A percentile compares a stretch with the other conserved stretches of the same genome.
These are phyloP conservation scores for Aspidiotus destructor DNA, from an alignment of 2,888 invertebrate genomes.

Conservation along the genomic window DNA sequence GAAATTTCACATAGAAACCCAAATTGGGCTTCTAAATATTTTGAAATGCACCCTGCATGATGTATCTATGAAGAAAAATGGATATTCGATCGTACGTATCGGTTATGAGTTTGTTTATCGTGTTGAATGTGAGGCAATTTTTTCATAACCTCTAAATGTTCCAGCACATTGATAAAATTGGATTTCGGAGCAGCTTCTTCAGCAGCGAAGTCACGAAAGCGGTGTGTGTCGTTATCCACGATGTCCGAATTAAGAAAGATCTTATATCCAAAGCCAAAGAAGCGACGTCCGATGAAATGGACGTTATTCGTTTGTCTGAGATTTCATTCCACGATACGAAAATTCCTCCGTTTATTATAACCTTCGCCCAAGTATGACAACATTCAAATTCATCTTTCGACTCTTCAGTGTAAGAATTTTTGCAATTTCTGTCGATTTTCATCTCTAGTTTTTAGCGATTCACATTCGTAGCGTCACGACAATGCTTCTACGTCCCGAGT, in stretches of 20 bases:
- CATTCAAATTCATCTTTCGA: too few species aligned
- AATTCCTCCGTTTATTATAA: slow-evolving; percentile 67
- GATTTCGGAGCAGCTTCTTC: slow-evolving; percentile 74
- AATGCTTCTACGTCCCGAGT: slow-evolving; percentile 53
- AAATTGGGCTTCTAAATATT: slow-evolving; percentile 71
- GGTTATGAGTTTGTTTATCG: neutral
- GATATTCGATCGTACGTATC: slow-evolving; percentile 58
- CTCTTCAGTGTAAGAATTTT: too few species aligned
- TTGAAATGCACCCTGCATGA: slow-evolving; percentile 58
- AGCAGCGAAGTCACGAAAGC: slow-evolving; percentile 80
- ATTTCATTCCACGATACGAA: slow-evolving; percentile 47
- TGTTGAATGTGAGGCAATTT: slow-evolving; percentile 10
- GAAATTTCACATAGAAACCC: slow-evolving; percentile 66
- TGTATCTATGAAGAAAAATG: slow-evolving; percentile 69
- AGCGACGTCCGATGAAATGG: slow-evolving; percentile 45
- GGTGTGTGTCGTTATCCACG: slow-evolving; percentile 68
- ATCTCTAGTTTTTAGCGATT: slow-evolving; percentile 68
- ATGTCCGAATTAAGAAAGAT: slow-evolving; percentile 71
- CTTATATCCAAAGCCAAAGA: slow-evolving; percentile 43
- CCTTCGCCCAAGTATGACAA: slow-evolving; percentile 63
- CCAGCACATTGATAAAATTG: slow-evolving; percentile 75
- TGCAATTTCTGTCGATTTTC: slow-evolving; percentile 26
- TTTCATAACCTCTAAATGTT: slow-evolving; percentile 37
- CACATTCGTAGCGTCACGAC: slow-evolving; percentile 65
- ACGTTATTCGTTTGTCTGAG: slow-evolving; percentile 36